Evolutionary conservation across 2,113 vertebrate species (phyloP).

Genomic region (Axis porcinus): DNA sequence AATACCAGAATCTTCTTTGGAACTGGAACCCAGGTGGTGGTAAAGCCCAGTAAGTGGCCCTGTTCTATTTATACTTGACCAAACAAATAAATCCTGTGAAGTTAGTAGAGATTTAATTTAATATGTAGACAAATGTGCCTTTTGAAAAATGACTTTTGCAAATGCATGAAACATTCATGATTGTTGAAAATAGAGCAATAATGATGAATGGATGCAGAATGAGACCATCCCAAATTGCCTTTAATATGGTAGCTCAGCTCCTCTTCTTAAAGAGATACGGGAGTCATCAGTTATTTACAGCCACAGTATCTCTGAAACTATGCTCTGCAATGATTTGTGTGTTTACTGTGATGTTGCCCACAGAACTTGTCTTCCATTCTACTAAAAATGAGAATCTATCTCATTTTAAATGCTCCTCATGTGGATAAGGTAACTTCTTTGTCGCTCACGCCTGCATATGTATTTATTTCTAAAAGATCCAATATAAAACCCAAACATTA

Average conservation of each 20-base stretch:
- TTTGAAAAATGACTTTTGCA: slow-evolving; percentile 48
- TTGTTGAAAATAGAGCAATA: slow-evolving; percentile 33
- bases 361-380: slow-evolving; percentile 43
- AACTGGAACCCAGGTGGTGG: slow-evolving; percentile 64
- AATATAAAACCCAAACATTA: slow-evolving; percentile 23
- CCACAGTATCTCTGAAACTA: background rate
- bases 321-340: slow-evolving; percentile 51
- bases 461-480: slow-evolving; percentile 54
- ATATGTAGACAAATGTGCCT: background rate
- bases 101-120: slow-evolving; percentile 37
- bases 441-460: slow-evolving; percentile 8
- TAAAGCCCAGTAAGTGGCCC: slow-evolving; percentile 69
- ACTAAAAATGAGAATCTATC: slow-evolving; percentile 54
- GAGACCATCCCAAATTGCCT: slow-evolving; percentile 3
- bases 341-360: slow-evolving; percentile 50
- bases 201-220: slow-evolving; percentile 39
- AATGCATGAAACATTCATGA: slow-evolving; percentile 49
- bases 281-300: slow-evolving; percentile 31
- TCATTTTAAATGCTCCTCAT: slow-evolving; percentile 59
- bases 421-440: slow-evolving; percentile 46
- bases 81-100: slow-evolving; percentile 34
- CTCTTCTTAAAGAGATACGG: background rate
- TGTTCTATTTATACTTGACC: slow-evolving; percentile 37
- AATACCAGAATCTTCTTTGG: slow-evolving; percentile 51
- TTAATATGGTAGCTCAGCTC: slow-evolving; percentile 17